Conservation (phyloP, 2,888 invertebrate species). For the Colletes collaris region DNA sequence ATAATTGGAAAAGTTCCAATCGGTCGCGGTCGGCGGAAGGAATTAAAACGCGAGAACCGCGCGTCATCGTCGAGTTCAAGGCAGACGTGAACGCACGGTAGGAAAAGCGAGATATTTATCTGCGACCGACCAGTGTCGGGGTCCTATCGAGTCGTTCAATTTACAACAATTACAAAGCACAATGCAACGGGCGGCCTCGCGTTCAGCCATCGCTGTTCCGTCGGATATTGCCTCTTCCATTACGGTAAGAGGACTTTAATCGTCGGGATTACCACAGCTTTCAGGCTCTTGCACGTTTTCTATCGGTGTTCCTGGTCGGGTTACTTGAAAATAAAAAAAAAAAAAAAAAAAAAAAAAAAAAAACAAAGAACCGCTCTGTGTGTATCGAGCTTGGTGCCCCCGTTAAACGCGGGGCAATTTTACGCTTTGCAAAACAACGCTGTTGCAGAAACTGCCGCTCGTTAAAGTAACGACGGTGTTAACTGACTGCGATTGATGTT, state of each 20-base stretch:
- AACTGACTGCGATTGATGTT: constrained; percentile 20
- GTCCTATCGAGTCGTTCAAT: constrained; percentile 67
- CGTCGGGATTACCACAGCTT: constrained; percentile 45
- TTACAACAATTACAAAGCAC: constrained; percentile 76
- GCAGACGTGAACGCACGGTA: constrained; percentile 50
- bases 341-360: too few species aligned
- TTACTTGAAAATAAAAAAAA: neutral
- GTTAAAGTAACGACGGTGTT: constrained; percentile 44
- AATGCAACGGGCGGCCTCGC: constrained; percentile 55
- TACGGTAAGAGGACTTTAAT: constrained; percentile 49
- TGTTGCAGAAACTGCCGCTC: constrained; percentile 31
- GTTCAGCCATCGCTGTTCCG: constrained; percentile 44
- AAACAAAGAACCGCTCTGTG: neutral
- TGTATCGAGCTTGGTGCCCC: constrained; percentile 13
- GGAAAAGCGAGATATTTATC: constrained; percentile 62
- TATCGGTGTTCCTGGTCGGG: constrained; percentile 7
- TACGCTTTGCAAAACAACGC: constrained; percentile 41
- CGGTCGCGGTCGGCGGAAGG: too few species aligned
- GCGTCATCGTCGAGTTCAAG: constrained; percentile 43
- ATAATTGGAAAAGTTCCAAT: neutral
- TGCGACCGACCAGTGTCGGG: constrained; percentile 35
- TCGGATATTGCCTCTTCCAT: constrained; percentile 53
- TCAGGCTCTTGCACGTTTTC: constrained; percentile 21
- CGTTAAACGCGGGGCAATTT: constrained; percentile 32
- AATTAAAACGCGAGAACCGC: constrained; percentile 10